Percentiles rank a stretch among this genome's conserved stretches.
These are phyloP conservation scores for Sipha flava DNA, from an alignment of 1,140 invertebrate species.

Conservation along the genomic window DNA sequence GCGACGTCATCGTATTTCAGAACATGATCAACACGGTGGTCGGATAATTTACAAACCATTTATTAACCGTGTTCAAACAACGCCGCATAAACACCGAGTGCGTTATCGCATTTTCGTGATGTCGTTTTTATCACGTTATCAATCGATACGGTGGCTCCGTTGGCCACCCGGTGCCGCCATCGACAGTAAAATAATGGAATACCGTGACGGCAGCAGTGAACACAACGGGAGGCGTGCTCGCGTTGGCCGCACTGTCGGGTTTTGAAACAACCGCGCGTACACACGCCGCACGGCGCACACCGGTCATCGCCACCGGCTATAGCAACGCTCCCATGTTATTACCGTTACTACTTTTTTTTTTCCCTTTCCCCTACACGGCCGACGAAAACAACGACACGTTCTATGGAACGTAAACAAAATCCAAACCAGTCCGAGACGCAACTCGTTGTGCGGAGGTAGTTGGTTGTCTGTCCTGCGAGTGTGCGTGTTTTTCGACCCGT, in stretches of 20 bases:
- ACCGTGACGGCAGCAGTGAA: too few relatives aligned
- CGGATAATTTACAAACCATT: too few relatives aligned
- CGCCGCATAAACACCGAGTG: too few relatives aligned
- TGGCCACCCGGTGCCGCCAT: too few relatives aligned
- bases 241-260: not conserved
- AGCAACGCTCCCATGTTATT: constrained; percentile 15
- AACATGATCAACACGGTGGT: too few relatives aligned
- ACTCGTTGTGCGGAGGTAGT: constrained; percentile 4
- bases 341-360: constrained; percentile 30
- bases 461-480: not conserved
- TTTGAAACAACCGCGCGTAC: not conserved
- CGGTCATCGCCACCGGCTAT: constrained; percentile 10
- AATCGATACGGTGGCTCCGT: not conserved
- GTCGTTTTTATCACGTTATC: not conserved
- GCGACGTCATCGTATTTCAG: too few relatives aligned
- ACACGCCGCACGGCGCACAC: not conserved
- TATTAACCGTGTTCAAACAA: too few relatives aligned
- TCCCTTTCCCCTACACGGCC: not conserved
- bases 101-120: not conserved
- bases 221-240: too few relatives aligned
- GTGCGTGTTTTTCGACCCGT: not conserved
- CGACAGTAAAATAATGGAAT: too few relatives aligned
- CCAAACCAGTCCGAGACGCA: constrained; percentile 18
- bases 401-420: constrained; percentile 25
- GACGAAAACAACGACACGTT: too few relatives aligned